A percentile compares a stretch with the other conserved stretches of the same genome.
These are phyloP conservation scores for Poecilia picta DNA, from an alignment of 2,797 vertebrate genomes.

Conservation along the genomic window DNA sequence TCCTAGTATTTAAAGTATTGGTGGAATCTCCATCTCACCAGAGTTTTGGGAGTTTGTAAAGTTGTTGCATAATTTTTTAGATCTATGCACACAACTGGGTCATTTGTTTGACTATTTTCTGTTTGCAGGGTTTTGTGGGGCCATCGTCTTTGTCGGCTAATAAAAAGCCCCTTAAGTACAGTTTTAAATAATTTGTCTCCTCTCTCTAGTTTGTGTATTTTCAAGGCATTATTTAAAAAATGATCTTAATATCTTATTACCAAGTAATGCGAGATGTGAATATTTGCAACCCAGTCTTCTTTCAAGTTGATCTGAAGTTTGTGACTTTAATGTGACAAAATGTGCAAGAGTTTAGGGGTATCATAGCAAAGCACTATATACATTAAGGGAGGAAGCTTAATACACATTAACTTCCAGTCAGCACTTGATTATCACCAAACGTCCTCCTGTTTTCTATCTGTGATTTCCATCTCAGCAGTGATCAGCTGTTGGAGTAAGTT, in stretches of 20 bases:
- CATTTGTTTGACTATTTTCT: background rate
- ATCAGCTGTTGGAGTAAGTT: slow-evolving; percentile 56
- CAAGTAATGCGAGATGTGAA: background rate
- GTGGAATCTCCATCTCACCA: background rate
- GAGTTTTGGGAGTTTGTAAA: background rate
- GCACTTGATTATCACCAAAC: slow-evolving; percentile 74
- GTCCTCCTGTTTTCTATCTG: slow-evolving; percentile 39
- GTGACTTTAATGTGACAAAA: background rate
- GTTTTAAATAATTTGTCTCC: background rate
- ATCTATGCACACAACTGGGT: background rate
- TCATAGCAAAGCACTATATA: background rate
- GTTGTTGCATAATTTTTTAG: background rate
- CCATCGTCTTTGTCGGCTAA: background rate
- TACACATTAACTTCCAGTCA: slow-evolving; percentile 66
- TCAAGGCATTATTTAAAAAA: background rate
- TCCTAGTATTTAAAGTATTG: background rate
- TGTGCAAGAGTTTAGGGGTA: background rate
- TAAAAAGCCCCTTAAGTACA: background rate
- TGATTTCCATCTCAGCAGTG: slow-evolving; percentile 65
- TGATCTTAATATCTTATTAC: background rate
- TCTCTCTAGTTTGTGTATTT: background rate
- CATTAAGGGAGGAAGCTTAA: background rate
- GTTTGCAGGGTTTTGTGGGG: background rate
- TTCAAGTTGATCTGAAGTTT: background rate
- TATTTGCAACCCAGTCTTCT: background rate